Evolutionary conservation across 1,140 invertebrate genomes (phyloP).

Genomic region (Caerostris extrusa): DNA sequence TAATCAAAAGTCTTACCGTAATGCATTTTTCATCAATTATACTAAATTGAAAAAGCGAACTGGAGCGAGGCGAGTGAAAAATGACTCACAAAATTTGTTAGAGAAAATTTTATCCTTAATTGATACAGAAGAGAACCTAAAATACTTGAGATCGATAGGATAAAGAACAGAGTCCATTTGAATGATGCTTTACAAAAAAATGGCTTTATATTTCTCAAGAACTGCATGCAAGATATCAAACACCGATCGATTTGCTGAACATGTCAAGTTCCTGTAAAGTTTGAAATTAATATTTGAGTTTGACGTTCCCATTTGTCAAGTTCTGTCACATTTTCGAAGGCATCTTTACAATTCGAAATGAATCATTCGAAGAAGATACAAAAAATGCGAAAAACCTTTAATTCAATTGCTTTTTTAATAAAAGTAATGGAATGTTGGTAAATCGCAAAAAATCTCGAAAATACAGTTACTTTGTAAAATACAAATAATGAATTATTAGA

Average conservation of each 20-base stretch:
- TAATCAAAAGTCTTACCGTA: no score
- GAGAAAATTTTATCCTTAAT: background rate
- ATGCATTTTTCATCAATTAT: background rate
- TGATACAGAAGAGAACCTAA: background rate
- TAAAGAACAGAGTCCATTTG: background rate
- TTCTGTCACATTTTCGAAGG: background rate
- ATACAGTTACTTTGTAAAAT: background rate
- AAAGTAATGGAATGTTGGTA: background rate
- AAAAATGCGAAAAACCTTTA: background rate
- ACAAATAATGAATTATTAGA: background rate
- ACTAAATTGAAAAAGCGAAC: background rate
- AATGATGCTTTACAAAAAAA: background rate
- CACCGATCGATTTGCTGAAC: background rate
- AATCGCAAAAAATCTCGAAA: background rate
- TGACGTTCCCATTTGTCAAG: constrained; percentile 1
- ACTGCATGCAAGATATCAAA: background rate
- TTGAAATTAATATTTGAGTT: constrained; percentile 27
- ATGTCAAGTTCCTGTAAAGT: background rate
- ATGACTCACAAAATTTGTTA: background rate
- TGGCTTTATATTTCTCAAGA: constrained; percentile 7
- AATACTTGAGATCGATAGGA: background rate
- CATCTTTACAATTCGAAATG: background rate
- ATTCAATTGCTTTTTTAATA: constrained; percentile 22
- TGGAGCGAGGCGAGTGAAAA: background rate
- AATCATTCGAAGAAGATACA: background rate